Evolutionary conservation across 64 coral and sea anemone genomes (phyloP), one percentile per base, ranked within the genome.

Genomic region (Montipora sp.): DNA sequence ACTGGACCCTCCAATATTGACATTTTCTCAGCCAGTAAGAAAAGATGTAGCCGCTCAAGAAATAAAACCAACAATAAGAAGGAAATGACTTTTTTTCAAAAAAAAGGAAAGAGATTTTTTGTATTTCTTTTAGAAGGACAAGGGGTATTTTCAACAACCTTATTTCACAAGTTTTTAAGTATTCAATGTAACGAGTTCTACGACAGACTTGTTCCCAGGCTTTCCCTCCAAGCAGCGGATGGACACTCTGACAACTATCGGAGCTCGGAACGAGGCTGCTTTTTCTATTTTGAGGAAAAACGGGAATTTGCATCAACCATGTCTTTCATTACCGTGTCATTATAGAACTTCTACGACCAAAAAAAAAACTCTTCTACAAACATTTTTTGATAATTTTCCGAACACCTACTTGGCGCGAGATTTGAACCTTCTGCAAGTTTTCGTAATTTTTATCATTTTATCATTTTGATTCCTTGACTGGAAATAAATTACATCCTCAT

Each of bases 31-130:
- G 47, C 61, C 65, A n/a, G 44, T 85, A 85, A 71, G 65, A 85
- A 85, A 83, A 83, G 36, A 36, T 36, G 36, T 83, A 83, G 60
- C 59, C 80, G 60, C 59, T 83, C 16, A 8, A 8, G 80, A 83
- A 85, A 85, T 85, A 85, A 85, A 85, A 81, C 7, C 23, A 81
- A 81, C 5, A 81, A 81, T 81, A 81, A 85, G 59, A 85, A 70
- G 36, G 60, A 85, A 47, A 85, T 51, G 16, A 51, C 22, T 21
- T 85, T 84, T 68, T 63, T 61, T 48, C 16, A 47, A 78, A 58
- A 18, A 15, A 20, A 50, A 71, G 65, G 68, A 51, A 48, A 11
- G 8, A 68, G 47, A 44, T n/a, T 5, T 24, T 43, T 19, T 81
- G 36, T 81, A 22, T 20, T 51, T 53, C 5, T 59, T 57, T 27